Conservation (phyloP, 2,113 vertebrate species). For the Polyodon spathula region DNA sequence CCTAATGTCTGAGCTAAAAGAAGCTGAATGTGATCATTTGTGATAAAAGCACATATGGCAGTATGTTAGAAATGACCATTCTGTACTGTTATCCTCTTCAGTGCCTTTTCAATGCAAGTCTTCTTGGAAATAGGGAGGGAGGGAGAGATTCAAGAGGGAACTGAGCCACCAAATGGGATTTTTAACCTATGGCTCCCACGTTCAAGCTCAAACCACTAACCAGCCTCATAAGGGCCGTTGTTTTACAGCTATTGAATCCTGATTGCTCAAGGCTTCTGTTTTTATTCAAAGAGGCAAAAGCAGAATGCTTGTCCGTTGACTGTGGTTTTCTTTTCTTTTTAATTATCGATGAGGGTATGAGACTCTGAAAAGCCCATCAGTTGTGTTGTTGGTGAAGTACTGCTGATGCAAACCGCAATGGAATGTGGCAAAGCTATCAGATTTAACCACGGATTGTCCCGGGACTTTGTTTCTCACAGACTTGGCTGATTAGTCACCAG, state of each 20-base stretch:
- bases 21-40: too few relatives aligned
- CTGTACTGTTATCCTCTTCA: too few relatives aligned
- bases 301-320: slow-evolving; percentile 8
- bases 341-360: slow-evolving; percentile 40
- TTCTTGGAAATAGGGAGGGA: too few relatives aligned
- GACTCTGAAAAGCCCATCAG: slow-evolving; percentile 36
- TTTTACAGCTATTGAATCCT: background rate
- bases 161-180: background rate
- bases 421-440: slow-evolving; percentile 52
- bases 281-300: background rate
- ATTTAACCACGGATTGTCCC: slow-evolving; percentile 47
- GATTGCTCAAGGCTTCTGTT: background rate
- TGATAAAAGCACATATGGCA: too few relatives aligned
- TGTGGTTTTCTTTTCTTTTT: slow-evolving; percentile 11
- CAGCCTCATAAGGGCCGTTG: background rate
- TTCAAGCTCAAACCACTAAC: background rate
- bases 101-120: too few relatives aligned
- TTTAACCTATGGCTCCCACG: background rate
- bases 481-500: slow-evolving; percentile 54
- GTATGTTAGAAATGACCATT: too few relatives aligned
- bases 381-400: slow-evolving; percentile 14
- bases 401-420: slow-evolving; percentile 53
- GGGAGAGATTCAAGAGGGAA: too few relatives aligned
- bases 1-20: too few relatives aligned
- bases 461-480: slow-evolving; percentile 60